Evolutionary conservation across 2,888 invertebrate species (phyloP).

Genomic region (Synanthedon myopaeformis): DNA sequence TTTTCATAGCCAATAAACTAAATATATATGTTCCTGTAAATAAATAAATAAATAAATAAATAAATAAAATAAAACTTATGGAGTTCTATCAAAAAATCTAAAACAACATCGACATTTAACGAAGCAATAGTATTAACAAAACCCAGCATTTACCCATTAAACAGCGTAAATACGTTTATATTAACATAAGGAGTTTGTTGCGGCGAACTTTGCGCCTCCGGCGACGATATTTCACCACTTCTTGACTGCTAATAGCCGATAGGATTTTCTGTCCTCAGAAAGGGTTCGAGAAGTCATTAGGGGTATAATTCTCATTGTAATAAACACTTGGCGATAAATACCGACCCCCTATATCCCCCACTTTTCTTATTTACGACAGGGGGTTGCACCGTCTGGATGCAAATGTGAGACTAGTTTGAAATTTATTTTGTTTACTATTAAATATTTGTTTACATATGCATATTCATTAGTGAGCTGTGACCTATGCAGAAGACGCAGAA

Average conservation of each 20-base stretch:
- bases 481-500: too few species aligned
- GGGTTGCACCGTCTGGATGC: conserved; percentile 8
- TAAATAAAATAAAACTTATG: too few species aligned
- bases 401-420: not conserved
- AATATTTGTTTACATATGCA: too few species aligned
- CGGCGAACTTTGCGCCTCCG: conserved; percentile 24
- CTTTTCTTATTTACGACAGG: conserved; percentile 53
- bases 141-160: not conserved
- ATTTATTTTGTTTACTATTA: too few species aligned
- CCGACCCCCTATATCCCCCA: conserved; percentile 60
- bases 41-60: too few species aligned
- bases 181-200: conserved; percentile 50
- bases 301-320: conserved; percentile 67
- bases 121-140: not conserved
- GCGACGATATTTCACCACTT: conserved; percentile 53
- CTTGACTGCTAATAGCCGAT: conserved; percentile 67
- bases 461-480: not conserved
- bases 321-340: conserved; percentile 67
- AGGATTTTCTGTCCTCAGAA: conserved; percentile 59
- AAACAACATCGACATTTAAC: too few species aligned
- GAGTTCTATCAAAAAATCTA: too few species aligned
- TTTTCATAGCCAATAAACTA: too few species aligned
- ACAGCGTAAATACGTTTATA: conserved; percentile 23
- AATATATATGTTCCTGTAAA: too few species aligned
- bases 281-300: conserved; percentile 60